phyloP scores from a whole-genome alignment of 1,140 invertebrate genomes.

The Anastrepha obliqua region DNA sequence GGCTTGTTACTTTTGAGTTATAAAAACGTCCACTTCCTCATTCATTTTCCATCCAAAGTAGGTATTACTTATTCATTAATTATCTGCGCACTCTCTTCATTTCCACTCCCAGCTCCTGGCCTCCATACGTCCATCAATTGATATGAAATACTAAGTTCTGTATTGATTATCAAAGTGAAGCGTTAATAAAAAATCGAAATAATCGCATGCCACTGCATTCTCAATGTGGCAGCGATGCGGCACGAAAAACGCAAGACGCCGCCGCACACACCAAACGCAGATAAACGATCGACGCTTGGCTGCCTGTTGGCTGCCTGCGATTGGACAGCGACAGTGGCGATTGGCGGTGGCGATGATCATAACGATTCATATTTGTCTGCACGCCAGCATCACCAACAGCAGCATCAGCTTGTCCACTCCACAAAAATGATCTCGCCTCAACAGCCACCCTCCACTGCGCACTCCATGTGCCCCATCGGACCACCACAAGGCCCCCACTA shows the following conservation, averaged over 20 bases:
- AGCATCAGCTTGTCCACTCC: background rate
- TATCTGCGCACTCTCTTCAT: background rate
- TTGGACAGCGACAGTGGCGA: conserved; percentile 39
- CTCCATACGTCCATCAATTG: background rate
- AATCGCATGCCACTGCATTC: conserved; percentile 13
- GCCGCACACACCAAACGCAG: background rate
- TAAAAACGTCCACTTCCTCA: conserved; percentile 13
- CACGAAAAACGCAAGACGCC: background rate
- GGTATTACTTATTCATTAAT: conserved; percentile 42
- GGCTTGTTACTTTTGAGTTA: background rate
- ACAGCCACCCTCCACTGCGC: background rate
- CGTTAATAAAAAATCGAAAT: conserved; percentile 45
- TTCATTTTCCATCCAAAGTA: background rate
- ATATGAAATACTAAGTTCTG: background rate
- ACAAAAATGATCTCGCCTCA: too few relatives aligned
- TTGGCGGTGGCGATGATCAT: conserved; percentile 44
- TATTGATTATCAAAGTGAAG: conserved; percentile 41
- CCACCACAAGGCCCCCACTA: background rate
- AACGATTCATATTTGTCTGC: conserved; percentile 51
- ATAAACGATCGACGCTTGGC: background rate
- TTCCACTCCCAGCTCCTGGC: background rate
- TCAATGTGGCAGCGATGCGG: background rate
- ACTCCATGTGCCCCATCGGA: background rate
- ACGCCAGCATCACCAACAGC: background rate
- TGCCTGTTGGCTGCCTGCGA: background rate